Evolutionary conservation across 2,888 invertebrate genomes (phyloP).

Genomic region (Nemotelus nigrinus): DNA sequence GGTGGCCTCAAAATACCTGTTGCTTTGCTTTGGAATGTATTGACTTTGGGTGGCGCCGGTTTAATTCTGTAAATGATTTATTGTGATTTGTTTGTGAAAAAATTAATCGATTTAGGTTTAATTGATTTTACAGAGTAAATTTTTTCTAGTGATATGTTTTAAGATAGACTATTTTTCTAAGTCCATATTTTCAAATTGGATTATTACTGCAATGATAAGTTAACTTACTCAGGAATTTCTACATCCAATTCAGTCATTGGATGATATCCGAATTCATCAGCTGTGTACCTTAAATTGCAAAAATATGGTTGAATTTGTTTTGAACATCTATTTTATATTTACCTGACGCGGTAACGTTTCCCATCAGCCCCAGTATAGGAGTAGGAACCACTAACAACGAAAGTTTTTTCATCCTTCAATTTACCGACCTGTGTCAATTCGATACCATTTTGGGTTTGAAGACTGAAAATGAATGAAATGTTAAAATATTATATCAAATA

Average conservation of each 20-base stretch:
- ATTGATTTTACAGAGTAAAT: not conserved
- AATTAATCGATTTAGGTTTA: not conserved
- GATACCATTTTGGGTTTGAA: constrained; percentile 64
- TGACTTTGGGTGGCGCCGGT: not conserved
- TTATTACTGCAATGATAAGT: not conserved
- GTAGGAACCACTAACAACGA: constrained; percentile 64
- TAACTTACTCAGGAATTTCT: constrained; percentile 59
- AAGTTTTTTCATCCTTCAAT: constrained; percentile 63
- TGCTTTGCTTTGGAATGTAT: not conserved
- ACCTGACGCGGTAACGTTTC: constrained; percentile 61
- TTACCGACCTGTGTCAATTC: constrained; percentile 63
- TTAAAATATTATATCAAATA: constrained; percentile 44
- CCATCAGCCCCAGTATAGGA: constrained; percentile 65
- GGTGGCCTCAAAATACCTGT: constrained; percentile 1
- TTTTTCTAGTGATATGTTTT: not conserved
- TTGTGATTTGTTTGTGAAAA: not conserved
- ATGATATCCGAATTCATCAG: constrained; percentile 65
- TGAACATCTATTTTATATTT: constrained; percentile 35
- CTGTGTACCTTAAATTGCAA: constrained; percentile 58
- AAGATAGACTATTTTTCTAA: not conserved
- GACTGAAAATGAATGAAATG: constrained; percentile 53
- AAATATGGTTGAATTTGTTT: too few species aligned
- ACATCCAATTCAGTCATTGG: constrained; percentile 64
- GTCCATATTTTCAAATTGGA: too few species aligned
- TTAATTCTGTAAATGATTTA: not conserved